phyloP scores from a whole-genome alignment of 1,140 invertebrate genomes.

The Drosophila parvula region DNA sequence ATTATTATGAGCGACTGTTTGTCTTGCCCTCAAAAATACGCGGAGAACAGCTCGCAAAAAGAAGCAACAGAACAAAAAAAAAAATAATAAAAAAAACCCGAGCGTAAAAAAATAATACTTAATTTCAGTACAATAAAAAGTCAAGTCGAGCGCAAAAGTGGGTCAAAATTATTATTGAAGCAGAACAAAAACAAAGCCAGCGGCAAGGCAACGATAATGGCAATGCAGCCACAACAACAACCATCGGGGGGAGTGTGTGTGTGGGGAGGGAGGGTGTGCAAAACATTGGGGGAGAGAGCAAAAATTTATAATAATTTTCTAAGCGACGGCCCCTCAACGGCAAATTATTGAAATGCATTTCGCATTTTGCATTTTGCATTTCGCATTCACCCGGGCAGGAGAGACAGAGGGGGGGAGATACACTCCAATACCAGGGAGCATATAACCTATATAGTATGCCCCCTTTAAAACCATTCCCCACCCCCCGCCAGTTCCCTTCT shows the following conservation, averaged over 20 bases:
- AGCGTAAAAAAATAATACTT: conserved; percentile 66
- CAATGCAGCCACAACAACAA: conserved; percentile 48
- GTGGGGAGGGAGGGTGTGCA: too few species aligned
- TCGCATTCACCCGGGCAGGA: conserved; percentile 36
- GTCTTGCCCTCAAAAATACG: conserved; percentile 76
- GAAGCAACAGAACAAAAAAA: neutral
- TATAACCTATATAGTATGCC: conserved; percentile 23
- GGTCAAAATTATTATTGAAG: conserved; percentile 83
- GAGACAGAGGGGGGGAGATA: conserved; percentile 14
- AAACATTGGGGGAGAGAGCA: conserved; percentile 13
- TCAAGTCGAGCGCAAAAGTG: conserved; percentile 78
- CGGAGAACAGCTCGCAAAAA: conserved; percentile 37
- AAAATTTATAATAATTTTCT: conserved; percentile 80
- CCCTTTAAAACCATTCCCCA: conserved; percentile 6
- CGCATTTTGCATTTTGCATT: conserved; percentile 34
- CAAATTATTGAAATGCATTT: conserved; percentile 82
- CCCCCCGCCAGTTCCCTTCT: neutral
- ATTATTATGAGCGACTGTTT: conserved; percentile 75
- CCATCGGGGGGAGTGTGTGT: neutral
- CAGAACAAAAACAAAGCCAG: conserved; percentile 79
- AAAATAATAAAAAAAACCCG: conserved; percentile 34
- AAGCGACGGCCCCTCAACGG: conserved; percentile 72
- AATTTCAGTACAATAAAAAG: conserved; percentile 82
- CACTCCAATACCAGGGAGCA: conserved; percentile 26
- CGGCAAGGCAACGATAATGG: conserved; percentile 71